Percentiles rank a stretch among this genome's conserved stretches.
Evolutionary conservation across 1,140 invertebrate genomes (phyloP).

Genomic region (Pseudomyrmex sp.): DNA sequence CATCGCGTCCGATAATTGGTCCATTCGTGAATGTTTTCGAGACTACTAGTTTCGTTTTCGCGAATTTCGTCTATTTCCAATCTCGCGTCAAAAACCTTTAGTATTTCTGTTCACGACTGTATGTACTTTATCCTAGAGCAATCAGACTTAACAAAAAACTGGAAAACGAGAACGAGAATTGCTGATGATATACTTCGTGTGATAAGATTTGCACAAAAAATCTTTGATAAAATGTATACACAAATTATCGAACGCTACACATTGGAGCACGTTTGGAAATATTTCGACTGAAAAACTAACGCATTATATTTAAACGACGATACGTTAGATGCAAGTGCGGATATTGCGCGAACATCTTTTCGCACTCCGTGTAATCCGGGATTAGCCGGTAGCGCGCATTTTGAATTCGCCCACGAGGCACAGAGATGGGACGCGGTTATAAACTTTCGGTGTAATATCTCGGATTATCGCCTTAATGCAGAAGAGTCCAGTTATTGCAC

Average conservation of each 20-base stretch:
- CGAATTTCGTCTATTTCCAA: background rate
- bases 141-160: background rate
- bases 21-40: too few relatives aligned
- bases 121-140: too few relatives aligned
- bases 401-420: slow-evolving; percentile 39
- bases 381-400: slow-evolving; percentile 48
- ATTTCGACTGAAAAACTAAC: slow-evolving; percentile 7
- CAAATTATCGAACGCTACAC: background rate
- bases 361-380: slow-evolving; percentile 52
- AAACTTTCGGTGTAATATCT: slow-evolving; percentile 43
- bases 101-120: too few relatives aligned
- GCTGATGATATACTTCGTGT: background rate
- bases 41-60: background rate
- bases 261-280: background rate
- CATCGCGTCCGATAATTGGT: too few relatives aligned
- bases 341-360: slow-evolving; percentile 45
- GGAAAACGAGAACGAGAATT: background rate
- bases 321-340: slow-evolving; percentile 3
- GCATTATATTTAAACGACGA: slow-evolving; percentile 46
- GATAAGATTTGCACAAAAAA: background rate
- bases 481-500: slow-evolving; percentile 40
- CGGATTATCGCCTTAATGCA: slow-evolving; percentile 46
- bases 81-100: background rate
- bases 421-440: slow-evolving; percentile 16
- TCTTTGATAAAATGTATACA: background rate